phyloP scores from a whole-genome alignment of 2,113 vertebrate genomes.

The Saccopteryx bilineata region DNA sequence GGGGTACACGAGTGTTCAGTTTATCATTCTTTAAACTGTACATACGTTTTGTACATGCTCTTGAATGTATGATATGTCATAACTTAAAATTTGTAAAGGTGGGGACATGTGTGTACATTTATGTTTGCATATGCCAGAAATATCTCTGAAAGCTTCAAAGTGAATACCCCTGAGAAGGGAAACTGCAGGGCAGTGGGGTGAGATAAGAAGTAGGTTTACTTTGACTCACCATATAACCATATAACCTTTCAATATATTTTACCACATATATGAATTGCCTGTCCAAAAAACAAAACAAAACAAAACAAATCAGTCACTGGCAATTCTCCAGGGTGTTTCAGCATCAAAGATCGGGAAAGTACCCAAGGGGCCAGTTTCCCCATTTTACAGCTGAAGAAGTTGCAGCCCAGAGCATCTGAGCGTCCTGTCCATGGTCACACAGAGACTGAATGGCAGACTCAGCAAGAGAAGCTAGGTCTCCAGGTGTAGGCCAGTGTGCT shows the following conservation, averaged over 20 bases:
- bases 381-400: slow-evolving; percentile 50
- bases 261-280: slow-evolving; percentile 24
- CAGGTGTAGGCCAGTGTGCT: background rate
- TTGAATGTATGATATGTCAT: background rate
- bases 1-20: background rate
- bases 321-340: slow-evolving; percentile 62
- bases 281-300: background rate
- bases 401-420: background rate
- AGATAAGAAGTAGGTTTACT: background rate
- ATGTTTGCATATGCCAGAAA: background rate
- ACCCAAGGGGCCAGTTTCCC: slow-evolving; percentile 51
- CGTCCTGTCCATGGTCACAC: background rate
- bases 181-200: background rate
- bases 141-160: background rate
- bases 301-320: background rate
- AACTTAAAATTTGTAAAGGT: background rate
- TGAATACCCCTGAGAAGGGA: slow-evolving; percentile 17
- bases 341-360: slow-evolving; percentile 60
- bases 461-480: background rate
- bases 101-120: background rate
- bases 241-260: slow-evolving; percentile 35
- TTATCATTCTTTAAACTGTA: background rate
- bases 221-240: background rate
- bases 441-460: background rate
- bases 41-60: background rate